A percentile compares a stretch with the other conserved stretches of the same genome.
Evolutionary conservation across 1,140 invertebrate genomes (phyloP).

Genomic region (Cydia pomonella): DNA sequence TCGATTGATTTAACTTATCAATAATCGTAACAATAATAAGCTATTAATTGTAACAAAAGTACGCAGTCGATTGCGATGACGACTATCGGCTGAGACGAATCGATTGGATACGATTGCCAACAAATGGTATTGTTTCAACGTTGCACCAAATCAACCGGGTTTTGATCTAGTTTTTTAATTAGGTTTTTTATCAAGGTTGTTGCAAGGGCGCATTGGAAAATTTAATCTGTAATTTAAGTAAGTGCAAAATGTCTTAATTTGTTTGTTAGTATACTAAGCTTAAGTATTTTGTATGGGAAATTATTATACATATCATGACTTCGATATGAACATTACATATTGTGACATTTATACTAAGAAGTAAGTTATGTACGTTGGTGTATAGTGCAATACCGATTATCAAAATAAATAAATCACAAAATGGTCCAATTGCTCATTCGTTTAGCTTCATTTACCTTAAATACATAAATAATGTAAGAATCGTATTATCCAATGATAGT

Average conservation of each 20-base stretch:
- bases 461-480: too few relatives aligned
- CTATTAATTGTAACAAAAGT: constrained; percentile 17
- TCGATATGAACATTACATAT: too few relatives aligned
- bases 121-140: constrained; percentile 61
- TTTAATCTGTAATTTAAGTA: constrained; percentile 9
- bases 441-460: too few relatives aligned
- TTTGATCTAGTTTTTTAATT: constrained; percentile 66
- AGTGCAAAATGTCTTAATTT: background rate
- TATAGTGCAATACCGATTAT: too few relatives aligned
- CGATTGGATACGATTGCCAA: constrained; percentile 63
- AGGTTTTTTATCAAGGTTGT: constrained; percentile 37
- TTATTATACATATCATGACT: too few relatives aligned
- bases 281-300: background rate
- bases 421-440: too few relatives aligned
- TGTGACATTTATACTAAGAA: too few relatives aligned
- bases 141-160: constrained; percentile 54
- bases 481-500: too few relatives aligned
- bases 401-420: too few relatives aligned
- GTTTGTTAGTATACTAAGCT: background rate
- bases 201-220: constrained; percentile 29
- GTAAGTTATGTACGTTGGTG: too few relatives aligned
- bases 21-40: constrained; percentile 31
- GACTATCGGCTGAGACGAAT: constrained; percentile 59
- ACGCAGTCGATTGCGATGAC: constrained; percentile 56
- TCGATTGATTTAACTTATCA: constrained; percentile 25